Evolutionary conservation across 2,113 vertebrate species (phyloP).

Genomic region (Oreochromis aureus): DNA sequence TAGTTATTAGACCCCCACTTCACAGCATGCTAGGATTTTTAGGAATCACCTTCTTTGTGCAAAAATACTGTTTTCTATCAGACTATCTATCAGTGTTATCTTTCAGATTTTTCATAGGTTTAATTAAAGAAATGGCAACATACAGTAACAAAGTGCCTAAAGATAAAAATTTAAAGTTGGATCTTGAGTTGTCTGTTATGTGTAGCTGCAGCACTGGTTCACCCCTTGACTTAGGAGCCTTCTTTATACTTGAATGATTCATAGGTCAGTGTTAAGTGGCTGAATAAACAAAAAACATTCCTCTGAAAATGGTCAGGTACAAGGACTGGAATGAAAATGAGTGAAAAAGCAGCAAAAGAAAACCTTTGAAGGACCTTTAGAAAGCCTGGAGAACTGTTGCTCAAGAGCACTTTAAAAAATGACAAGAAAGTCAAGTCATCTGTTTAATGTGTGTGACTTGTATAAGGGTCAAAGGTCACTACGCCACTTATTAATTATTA

Average conservation of each 20-base stretch:
- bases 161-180: not conserved
- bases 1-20: not conserved
- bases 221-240: not conserved
- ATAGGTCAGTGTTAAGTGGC: not conserved
- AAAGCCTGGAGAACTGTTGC: not conserved
- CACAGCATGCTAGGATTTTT: not conserved
- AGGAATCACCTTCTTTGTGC: not conserved
- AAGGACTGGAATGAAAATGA: not conserved
- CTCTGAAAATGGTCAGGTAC: not conserved
- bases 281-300: not conserved
- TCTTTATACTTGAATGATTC: not conserved
- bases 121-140: not conserved
- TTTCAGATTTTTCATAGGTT: not conserved
- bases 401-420: not conserved
- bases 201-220: not conserved
- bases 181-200: not conserved
- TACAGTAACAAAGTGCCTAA: not conserved
- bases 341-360: not conserved
- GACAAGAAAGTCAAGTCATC: not conserved
- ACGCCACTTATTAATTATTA: not conserved
- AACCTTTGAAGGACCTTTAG: not conserved
- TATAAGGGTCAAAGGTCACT: not conserved
- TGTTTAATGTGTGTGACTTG: not conserved
- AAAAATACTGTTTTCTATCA: not conserved
- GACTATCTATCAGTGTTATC: not conserved